These are phyloP conservation scores for Atherinosoma microstoma DNA, from an alignment of 2,797 vertebrate species.

Conservation along the genomic window DNA sequence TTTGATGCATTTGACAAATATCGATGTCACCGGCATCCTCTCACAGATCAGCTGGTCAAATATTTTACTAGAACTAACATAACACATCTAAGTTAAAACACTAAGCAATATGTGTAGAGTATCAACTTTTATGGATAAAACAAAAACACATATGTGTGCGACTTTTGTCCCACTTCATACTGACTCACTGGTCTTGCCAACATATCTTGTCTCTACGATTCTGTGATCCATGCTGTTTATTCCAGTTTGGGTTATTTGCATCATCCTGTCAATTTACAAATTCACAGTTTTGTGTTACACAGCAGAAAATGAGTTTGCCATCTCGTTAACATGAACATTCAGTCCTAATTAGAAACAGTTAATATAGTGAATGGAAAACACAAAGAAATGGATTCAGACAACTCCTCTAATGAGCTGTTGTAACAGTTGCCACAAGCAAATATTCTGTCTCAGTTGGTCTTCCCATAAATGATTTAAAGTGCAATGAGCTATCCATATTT, in stretches of 20 bases:
- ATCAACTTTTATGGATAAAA: too few species aligned
- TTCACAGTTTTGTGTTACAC: constrained; percentile 7
- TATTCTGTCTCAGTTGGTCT: constrained; percentile 4
- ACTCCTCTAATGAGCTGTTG: constrained; percentile 38
- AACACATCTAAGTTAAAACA: constrained; percentile 5
- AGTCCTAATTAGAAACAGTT: constrained; percentile 22
- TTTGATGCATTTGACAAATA: constrained; percentile 56
- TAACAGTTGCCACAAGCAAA: constrained; percentile 1
- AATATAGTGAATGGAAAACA: constrained; percentile 12
- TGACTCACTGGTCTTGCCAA: not conserved
- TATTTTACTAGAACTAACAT: not conserved
- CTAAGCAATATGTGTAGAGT: not conserved
- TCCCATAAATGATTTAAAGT: constrained; percentile 5
- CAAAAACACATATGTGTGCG: not conserved
- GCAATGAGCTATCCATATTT: not conserved
- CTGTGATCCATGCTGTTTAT: too few species aligned
- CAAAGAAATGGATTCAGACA: constrained; percentile 15
- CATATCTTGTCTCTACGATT: too few species aligned
- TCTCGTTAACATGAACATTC: constrained; percentile 23
- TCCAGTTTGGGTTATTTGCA: constrained; percentile 9
- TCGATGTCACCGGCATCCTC: constrained; percentile 26
- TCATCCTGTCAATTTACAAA: not conserved
- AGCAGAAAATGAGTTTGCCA: constrained; percentile 14
- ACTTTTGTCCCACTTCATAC: not conserved
- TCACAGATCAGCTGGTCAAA: constrained; percentile 17